phyloP scores from a whole-genome alignment of 2,113 vertebrate species.

The Chaetops frenatus region DNA sequence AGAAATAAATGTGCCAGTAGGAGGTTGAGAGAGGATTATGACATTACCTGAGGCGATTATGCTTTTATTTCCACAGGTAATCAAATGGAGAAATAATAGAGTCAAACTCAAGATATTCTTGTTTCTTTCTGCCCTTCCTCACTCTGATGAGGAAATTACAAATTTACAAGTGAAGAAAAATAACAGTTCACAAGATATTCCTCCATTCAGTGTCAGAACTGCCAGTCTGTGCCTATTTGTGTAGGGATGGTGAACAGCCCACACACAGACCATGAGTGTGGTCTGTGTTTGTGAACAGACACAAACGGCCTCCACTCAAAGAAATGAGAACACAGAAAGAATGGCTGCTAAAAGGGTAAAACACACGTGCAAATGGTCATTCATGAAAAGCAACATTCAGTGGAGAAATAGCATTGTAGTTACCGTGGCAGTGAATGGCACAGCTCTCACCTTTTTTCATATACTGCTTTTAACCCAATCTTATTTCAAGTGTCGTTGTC shows the following conservation, averaged over 20 bases:
- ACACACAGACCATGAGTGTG: background rate
- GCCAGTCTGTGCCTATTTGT: background rate
- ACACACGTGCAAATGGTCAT: background rate
- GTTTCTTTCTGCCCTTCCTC: background rate
- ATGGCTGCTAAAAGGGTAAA: background rate
- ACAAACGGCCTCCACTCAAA: background rate
- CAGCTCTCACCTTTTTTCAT: background rate
- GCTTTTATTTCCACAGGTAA: background rate
- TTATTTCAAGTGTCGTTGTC: background rate
- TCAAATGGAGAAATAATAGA: background rate
- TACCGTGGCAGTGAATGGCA: background rate
- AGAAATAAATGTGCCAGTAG: slow-evolving; percentile 7
- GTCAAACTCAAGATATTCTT: background rate
- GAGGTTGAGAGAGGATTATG: slow-evolving; percentile 1
- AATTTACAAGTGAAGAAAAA: background rate
- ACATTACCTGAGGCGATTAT: background rate
- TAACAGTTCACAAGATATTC: background rate
- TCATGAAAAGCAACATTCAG: background rate
- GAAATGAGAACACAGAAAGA: background rate
- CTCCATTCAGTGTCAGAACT: background rate
- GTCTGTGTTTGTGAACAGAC: background rate
- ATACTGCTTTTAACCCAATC: background rate
- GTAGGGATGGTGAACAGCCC: background rate
- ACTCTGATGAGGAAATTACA: background rate
- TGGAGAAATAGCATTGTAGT: background rate